Conservation (phyloP, 2,113 vertebrate species). For the Oryzias melastigma region DNA sequence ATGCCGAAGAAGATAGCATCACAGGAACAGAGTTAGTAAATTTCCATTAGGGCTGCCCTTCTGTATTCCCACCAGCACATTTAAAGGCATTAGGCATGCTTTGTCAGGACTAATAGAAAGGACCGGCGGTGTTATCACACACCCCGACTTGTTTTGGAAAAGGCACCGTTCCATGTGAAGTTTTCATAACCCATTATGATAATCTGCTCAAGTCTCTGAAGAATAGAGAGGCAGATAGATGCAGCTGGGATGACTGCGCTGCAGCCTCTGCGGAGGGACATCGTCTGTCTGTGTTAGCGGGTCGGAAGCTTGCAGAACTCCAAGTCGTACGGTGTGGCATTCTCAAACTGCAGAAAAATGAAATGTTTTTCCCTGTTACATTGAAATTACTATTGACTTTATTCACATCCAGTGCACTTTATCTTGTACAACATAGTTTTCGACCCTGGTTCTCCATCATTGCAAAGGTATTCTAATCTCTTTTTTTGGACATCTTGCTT, state of each 20-base stretch:
- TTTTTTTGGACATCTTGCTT: conserved; percentile 16
- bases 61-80: conserved; percentile 72
- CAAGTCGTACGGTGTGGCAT: conserved; percentile 1
- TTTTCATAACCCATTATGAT: conserved; percentile 73
- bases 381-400: no score
- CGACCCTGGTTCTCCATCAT: no score
- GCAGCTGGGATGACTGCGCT: conserved; percentile 46
- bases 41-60: conserved; percentile 67
- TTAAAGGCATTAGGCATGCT: conserved; percentile 74
- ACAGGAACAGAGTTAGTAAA: conserved; percentile 59
- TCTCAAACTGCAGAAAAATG: neutral
- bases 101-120: conserved; percentile 69
- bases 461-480: neutral
- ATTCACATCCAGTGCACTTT: no score
- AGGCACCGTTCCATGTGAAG: conserved; percentile 67
- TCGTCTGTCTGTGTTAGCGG: conserved; percentile 27
- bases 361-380: neutral
- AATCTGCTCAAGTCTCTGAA: conserved; percentile 62
- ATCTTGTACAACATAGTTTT: no score
- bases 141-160: conserved; percentile 59
- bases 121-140: conserved; percentile 55
- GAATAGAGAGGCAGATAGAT: conserved; percentile 57
- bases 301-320: conserved; percentile 21
- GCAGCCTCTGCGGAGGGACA: conserved; percentile 33
- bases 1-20: conserved; percentile 69